A percentile compares a stretch with the other conserved stretches of the same genome.
Evolutionary conservation across 1,140 invertebrate genomes (phyloP).

Genomic region (Hypothenemus hampei): DNA sequence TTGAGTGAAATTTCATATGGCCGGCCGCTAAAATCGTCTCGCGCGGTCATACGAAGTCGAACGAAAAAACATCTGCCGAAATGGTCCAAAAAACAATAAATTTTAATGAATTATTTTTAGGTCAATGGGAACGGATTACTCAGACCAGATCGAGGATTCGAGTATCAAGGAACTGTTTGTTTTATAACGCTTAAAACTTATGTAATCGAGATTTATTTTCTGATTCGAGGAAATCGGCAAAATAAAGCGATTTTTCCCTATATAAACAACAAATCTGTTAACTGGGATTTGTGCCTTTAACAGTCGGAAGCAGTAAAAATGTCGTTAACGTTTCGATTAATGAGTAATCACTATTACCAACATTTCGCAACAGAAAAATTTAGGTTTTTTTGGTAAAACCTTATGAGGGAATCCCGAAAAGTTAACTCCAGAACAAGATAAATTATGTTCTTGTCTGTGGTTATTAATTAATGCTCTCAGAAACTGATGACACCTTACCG

Average conservation of each 20-base stretch:
- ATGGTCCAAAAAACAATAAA: conserved; percentile 1
- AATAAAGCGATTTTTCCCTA: conserved; percentile 1
- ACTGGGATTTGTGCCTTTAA: neutral
- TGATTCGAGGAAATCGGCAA: conserved; percentile 3
- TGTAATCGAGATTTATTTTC: conserved; percentile 6
- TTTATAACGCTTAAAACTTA: conserved; percentile 3
- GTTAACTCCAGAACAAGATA: too few relatives aligned
- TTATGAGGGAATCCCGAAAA: too few relatives aligned
- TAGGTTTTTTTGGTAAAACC: too few relatives aligned
- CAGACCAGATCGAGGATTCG: neutral
- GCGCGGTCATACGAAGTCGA: too few relatives aligned
- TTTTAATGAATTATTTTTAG: neutral
- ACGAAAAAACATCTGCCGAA: too few relatives aligned
- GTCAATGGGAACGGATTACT: neutral
- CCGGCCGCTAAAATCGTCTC: too few relatives aligned
- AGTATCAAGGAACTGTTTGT: conserved; percentile 5
- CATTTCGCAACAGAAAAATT: too few relatives aligned
- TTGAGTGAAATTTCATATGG: too few relatives aligned
- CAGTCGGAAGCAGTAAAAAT: neutral
- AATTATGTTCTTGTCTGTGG: too few relatives aligned
- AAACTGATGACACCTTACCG: too few relatives aligned
- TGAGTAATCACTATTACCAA: too few relatives aligned
- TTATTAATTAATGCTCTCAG: too few relatives aligned
- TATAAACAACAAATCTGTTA: neutral
- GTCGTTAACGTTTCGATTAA: neutral